A percentile compares a stretch with the other conserved stretches of the same genome.
These are phyloP conservation scores for Neomorphus geoffroyi DNA, from an alignment of 2,797 vertebrate genomes.

Conservation along the genomic window DNA sequence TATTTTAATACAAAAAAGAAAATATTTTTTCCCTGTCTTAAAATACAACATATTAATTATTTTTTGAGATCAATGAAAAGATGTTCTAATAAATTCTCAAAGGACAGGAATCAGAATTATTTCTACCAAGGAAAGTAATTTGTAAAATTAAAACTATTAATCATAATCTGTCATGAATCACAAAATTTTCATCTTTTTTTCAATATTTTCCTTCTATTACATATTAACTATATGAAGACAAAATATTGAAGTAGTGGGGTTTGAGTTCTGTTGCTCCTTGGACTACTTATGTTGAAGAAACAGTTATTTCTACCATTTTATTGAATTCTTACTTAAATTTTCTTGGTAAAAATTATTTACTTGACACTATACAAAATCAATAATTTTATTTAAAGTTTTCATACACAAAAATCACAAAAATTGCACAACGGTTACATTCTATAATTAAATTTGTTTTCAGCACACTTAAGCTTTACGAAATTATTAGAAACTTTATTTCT, in stretches of 20 bases:
- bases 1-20: background rate
- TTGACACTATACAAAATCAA: background rate
- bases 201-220: background rate
- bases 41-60: background rate
- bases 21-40: background rate
- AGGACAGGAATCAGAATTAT: background rate
- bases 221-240: background rate
- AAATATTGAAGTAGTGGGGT: background rate
- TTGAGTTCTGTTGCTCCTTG: background rate
- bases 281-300: background rate
- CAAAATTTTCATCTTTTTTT: background rate
- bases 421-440: background rate
- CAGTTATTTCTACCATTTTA: constrained; percentile 42
- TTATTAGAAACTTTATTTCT: background rate
- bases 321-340: constrained; percentile 55
- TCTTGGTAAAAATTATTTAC: constrained; percentile 58
- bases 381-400: background rate
- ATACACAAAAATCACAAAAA: background rate
- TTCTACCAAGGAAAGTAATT: background rate
- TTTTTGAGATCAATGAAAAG: background rate
- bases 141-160: background rate
- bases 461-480: background rate
- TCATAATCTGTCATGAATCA: background rate
- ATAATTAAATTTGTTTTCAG: background rate
- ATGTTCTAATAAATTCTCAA: background rate